A percentile compares a stretch with the other conserved stretches of the same genome.
These are phyloP conservation scores for Tupiocoris notatus DNA, from an alignment of 2,888 invertebrate species.

Conservation along the genomic window DNA sequence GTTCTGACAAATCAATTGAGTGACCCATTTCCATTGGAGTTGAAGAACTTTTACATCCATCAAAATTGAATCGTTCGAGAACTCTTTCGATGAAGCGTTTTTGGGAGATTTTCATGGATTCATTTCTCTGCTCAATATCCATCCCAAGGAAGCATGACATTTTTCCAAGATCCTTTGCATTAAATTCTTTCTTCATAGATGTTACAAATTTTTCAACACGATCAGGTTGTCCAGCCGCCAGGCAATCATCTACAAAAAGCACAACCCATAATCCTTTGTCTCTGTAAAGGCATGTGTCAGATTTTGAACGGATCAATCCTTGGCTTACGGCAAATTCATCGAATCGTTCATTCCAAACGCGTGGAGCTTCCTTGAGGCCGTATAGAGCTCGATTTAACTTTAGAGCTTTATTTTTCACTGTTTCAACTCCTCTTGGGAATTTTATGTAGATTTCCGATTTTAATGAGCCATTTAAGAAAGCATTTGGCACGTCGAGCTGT, in stretches of 20 bases:
- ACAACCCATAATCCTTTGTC: background rate
- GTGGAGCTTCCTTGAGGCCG: background rate
- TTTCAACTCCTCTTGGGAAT: background rate
- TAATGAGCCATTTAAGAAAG: slow-evolving; percentile 43
- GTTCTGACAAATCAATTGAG: slow-evolving; percentile 7
- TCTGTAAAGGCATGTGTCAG: slow-evolving; percentile 24
- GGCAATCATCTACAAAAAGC: slow-evolving; percentile 24
- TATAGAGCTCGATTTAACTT: background rate
- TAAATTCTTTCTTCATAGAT: background rate
- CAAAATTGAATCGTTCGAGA: slow-evolving; percentile 32
- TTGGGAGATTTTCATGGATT: slow-evolving; percentile 29
- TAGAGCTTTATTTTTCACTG: background rate
- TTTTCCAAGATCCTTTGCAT: slow-evolving; percentile 21
- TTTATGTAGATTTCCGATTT: slow-evolving; percentile 1
- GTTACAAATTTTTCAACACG: background rate
- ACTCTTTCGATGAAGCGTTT: slow-evolving; percentile 27
- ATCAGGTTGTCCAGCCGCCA: background rate
- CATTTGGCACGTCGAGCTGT: slow-evolving; percentile 34
- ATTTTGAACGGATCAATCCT: slow-evolving; percentile 20
- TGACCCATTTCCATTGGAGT: slow-evolving; percentile 41
- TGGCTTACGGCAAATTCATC: slow-evolving; percentile 23
- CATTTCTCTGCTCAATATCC: slow-evolving; percentile 7
- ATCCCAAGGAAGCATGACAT: slow-evolving; percentile 15
- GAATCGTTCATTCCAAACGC: slow-evolving; percentile 6
- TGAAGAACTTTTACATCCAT: slow-evolving; percentile 11